Conservation (phyloP, 1,140 invertebrate genomes). For the Drosophila simulans region DNA sequence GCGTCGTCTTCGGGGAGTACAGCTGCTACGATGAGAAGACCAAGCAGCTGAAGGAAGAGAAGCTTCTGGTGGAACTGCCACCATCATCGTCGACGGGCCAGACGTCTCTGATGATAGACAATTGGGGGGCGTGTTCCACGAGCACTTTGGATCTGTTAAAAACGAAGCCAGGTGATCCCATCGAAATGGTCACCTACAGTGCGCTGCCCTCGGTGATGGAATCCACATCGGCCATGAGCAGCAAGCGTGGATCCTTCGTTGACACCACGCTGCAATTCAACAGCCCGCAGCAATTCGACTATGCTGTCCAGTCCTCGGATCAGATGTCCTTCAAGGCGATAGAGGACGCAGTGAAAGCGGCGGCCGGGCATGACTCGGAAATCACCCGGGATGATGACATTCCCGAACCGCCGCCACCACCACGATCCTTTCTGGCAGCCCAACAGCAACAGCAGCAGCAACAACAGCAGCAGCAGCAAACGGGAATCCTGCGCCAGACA, state of each 20-base stretch:
- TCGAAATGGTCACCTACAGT: slow-evolving; percentile 74
- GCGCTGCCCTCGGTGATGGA: slow-evolving; percentile 57
- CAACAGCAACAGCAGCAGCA: slow-evolving; percentile 68
- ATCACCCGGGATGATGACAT: slow-evolving; percentile 86
- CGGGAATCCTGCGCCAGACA: slow-evolving; percentile 87
- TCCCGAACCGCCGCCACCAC: slow-evolving; percentile 89
- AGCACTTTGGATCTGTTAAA: slow-evolving; percentile 78
- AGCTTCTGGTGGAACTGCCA: slow-evolving; percentile 87
- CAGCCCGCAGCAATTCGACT: slow-evolving; percentile 71
- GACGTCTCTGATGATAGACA: slow-evolving; percentile 77
- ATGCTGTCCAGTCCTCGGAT: slow-evolving; percentile 85
- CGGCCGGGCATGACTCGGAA: slow-evolving; percentile 63
- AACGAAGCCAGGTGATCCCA: slow-evolving; percentile 59
- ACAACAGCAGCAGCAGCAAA: slow-evolving; percentile 84
- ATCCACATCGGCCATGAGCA: slow-evolving; percentile 45
- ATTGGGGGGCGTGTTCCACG: slow-evolving; percentile 71
- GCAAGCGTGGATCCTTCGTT: slow-evolving; percentile 74
- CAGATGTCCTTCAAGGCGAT: slow-evolving; percentile 84
- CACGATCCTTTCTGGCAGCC: slow-evolving; percentile 84
- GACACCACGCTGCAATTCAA: slow-evolving; percentile 47
- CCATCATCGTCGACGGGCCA: slow-evolving; percentile 79
- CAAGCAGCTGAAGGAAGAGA: slow-evolving; percentile 87
- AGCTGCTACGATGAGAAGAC: slow-evolving; percentile 88
- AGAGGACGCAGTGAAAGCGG: slow-evolving; percentile 85
- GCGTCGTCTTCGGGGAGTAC: slow-evolving; percentile 86